phyloP scores from a whole-genome alignment of 2,113 vertebrate species.

The Apeltes quadracus region DNA sequence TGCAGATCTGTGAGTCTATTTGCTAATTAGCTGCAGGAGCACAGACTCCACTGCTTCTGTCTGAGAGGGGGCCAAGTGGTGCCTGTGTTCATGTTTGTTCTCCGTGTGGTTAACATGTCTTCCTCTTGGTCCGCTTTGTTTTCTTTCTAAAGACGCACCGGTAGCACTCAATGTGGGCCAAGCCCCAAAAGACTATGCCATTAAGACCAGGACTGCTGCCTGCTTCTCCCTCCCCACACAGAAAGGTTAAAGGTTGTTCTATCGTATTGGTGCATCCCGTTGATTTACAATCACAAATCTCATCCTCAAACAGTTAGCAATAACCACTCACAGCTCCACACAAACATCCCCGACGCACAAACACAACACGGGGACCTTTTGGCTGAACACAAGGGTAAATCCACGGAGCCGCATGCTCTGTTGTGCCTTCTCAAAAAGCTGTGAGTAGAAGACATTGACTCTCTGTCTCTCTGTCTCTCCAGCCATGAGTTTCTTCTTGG shows the following conservation, averaged over 20 bases:
- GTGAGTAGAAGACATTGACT: too few relatives aligned
- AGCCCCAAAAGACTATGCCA: slow-evolving; percentile 75
- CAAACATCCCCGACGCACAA: neutral
- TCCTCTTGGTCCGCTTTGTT: slow-evolving; percentile 1
- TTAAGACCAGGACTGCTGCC: slow-evolving; percentile 67
- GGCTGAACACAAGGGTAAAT: neutral
- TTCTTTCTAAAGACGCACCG: slow-evolving; percentile 56
- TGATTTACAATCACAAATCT: neutral
- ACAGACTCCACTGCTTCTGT: slow-evolving; percentile 34
- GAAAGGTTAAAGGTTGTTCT: slow-evolving; percentile 57
- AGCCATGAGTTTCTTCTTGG: slow-evolving; percentile 50
- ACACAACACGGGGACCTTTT: slow-evolving; percentile 1
- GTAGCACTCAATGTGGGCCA: slow-evolving; percentile 76
- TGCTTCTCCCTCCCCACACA: slow-evolving; percentile 41
- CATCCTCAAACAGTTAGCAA: neutral
- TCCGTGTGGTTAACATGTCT: slow-evolving; percentile 48
- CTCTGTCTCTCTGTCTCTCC: too few relatives aligned
- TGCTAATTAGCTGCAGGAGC: slow-evolving; percentile 54
- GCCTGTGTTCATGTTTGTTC: slow-evolving; percentile 66
- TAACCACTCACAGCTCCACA: neutral
- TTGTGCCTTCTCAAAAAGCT: neutral
- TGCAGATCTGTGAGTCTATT: slow-evolving; percentile 40
- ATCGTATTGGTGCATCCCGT: neutral
- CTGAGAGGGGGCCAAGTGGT: slow-evolving; percentile 25
- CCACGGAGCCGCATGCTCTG: neutral